Evolutionary conservation across 2,797 vertebrate species (phyloP).

Genomic region (Mormyrus hasselquistii): DNA sequence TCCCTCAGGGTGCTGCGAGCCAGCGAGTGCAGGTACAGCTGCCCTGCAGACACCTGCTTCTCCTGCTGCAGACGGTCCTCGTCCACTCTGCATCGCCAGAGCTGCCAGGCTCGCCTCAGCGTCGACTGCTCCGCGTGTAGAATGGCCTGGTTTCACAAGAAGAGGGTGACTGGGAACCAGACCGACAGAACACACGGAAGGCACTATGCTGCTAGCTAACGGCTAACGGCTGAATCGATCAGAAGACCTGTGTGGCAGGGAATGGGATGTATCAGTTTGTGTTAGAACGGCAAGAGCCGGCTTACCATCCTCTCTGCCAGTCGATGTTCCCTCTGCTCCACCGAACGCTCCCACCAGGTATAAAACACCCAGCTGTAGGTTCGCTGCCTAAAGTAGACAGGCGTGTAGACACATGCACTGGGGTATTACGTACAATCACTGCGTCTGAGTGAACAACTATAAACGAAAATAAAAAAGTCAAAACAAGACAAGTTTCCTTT

Average conservation of each 20-base stretch:
- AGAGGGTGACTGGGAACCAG: not conserved
- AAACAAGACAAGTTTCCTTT: not conserved
- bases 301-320: slow-evolving; percentile 67
- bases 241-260: not conserved
- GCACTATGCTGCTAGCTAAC: not conserved
- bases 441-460: not conserved
- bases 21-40: slow-evolving; percentile 42
- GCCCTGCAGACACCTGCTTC: slow-evolving; percentile 42
- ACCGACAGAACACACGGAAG: not conserved
- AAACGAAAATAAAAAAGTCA: not conserved
- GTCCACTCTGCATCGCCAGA: slow-evolving; percentile 56
- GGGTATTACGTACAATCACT: not conserved
- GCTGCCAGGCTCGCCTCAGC: slow-evolving; percentile 56
- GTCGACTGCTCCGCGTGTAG: slow-evolving; percentile 58
- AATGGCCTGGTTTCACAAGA: slow-evolving; percentile 60
- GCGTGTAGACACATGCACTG: not conserved
- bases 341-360: slow-evolving; percentile 61
- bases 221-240: not conserved
- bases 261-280: not conserved
- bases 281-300: not conserved
- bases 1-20: slow-evolving; percentile 52
- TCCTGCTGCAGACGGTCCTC: slow-evolving; percentile 45
- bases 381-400: slow-evolving; percentile 43
- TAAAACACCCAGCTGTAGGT: slow-evolving; percentile 61
- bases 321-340: slow-evolving; percentile 57